Percentiles rank a stretch among this genome's conserved stretches.
Conservation (phyloP, 1,140 invertebrate species). For the Mactra quadrangularis region DNA sequence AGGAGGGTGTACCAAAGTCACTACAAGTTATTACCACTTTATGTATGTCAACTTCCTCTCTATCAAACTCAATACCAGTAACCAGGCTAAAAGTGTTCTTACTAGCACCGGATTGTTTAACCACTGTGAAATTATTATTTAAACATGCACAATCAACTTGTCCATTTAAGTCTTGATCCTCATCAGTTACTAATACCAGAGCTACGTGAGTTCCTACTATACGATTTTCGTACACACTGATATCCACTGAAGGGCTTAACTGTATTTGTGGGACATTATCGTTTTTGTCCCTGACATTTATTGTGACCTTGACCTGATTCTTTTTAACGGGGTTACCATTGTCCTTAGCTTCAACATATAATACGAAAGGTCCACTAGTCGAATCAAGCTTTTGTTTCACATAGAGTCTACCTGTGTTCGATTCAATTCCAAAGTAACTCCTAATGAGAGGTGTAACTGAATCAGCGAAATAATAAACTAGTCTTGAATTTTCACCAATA, state of each 20-base stretch:
- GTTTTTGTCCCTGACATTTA: slow-evolving; percentile 76
- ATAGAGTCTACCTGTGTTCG: slow-evolving; percentile 72
- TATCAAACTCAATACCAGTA: slow-evolving; percentile 53
- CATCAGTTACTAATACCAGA: slow-evolving; percentile 76
- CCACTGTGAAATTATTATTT: slow-evolving; percentile 35
- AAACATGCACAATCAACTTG: slow-evolving; percentile 69
- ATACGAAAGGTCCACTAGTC: slow-evolving; percentile 80
- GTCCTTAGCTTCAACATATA: slow-evolving; percentile 74
- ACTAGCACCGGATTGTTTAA: not conserved
- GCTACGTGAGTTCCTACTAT: slow-evolving; percentile 74
- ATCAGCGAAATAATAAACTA: slow-evolving; percentile 32
- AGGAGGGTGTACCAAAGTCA: slow-evolving; percentile 73
- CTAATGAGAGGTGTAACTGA: not conserved
- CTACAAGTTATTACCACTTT: slow-evolving; percentile 67
- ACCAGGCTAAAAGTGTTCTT: slow-evolving; percentile 29
- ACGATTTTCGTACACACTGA: slow-evolving; percentile 69
- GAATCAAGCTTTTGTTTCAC: slow-evolving; percentile 89
- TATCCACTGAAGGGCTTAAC: slow-evolving; percentile 70
- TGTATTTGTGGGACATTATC: slow-evolving; percentile 76
- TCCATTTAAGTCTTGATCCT: slow-evolving; percentile 77
- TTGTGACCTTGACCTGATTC: slow-evolving; percentile 66
- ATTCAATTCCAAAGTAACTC: slow-evolving; percentile 15
- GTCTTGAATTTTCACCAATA: slow-evolving; percentile 81
- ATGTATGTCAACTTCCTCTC: slow-evolving; percentile 59
- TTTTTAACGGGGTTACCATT: slow-evolving; percentile 65